Conservation (phyloP, 23 tunicate species). For the Ciona savignyi region DNA sequence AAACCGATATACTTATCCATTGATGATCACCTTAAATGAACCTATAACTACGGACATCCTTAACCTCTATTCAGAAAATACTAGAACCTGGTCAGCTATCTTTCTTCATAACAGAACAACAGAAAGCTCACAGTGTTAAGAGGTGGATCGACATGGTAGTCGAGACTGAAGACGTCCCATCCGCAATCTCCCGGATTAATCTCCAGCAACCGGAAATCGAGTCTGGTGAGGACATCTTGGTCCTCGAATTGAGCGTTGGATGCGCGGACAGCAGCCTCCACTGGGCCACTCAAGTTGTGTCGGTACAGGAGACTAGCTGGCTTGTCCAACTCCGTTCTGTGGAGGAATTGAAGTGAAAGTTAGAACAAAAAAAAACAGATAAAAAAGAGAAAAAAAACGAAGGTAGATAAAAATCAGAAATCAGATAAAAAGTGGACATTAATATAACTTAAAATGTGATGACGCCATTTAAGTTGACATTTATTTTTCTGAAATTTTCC, state of each 20-base stretch:
- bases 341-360: no score
- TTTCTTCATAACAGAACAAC: neutral
- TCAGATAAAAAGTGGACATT: no score
- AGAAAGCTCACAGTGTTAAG: slow-evolving; percentile 47
- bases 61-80: no score
- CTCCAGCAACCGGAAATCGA: slow-evolving; percentile 79
- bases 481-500: no score
- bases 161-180: slow-evolving; percentile 92
- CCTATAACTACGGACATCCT: no score
- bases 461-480: no score
- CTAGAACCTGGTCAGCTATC: neutral
- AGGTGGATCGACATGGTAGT: slow-evolving; percentile 84
- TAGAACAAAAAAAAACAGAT: no score
- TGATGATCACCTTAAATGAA: no score
- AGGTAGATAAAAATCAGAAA: no score
- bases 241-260: slow-evolving; percentile 94
- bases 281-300: slow-evolving; percentile 73
- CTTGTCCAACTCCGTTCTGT: slow-evolving; percentile 64
- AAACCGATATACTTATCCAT: no score
- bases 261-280: slow-evolving; percentile 77
- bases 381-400: no score
- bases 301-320: slow-evolving; percentile 78
- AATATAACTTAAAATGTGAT: no score
- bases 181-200: slow-evolving; percentile 91
- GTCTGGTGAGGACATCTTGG: slow-evolving; percentile 69